Base-by-base conservation (phyloP, 2,797 vertebrate species). In the Pteronotus mesoamericanus region DNA sequence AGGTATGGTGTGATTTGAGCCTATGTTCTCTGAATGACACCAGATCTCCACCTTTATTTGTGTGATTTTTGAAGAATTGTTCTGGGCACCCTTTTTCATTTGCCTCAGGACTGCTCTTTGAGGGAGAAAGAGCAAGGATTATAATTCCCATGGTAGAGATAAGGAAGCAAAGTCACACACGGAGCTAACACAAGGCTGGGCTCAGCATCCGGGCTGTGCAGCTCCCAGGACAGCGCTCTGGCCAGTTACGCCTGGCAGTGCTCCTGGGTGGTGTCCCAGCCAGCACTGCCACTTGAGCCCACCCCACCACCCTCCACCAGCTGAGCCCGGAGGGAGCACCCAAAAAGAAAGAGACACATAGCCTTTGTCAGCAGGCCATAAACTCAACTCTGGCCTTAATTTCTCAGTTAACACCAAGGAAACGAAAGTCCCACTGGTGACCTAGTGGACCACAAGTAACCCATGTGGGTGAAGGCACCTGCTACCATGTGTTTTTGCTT, bases 201-300 rank as follows among this genome's bases (percentile, higher is more conserved):
- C 24, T 78, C 92, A 37, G 88, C 61, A 55, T 37, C 9, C 39
- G 34, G 19, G 46, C 53, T 46, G n/a, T 66, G 16, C 46, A 6
- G 64, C 9, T 79, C 55, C 48, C 10, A 16, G 24, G 29, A 39
- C 39, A 24, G 15, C 1, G 9, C 34, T 64, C 39, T 59, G 29
- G 3, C 79, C 48, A 14, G 0, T 51, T 32, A 18, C 0, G 2
- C 5, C 29, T 8, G 5, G 46, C 32, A 3, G 6, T 2, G 15
- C 46, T 66, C 48, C 34, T 4, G 7, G 59, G 39, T 9, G 9
- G 16, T 61, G 66, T 69, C 71, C 61, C 22, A 89, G 75, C 42
- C 51, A 26, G 29, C 21, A 32, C 6, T 5, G 3, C 39, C 46
- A 68, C 51, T 85, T 32, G 34, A 92, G 9, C 39, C 66, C 5